Conservation (phyloP, 2,797 vertebrate species). For the Aphelocoma californica region DNA sequence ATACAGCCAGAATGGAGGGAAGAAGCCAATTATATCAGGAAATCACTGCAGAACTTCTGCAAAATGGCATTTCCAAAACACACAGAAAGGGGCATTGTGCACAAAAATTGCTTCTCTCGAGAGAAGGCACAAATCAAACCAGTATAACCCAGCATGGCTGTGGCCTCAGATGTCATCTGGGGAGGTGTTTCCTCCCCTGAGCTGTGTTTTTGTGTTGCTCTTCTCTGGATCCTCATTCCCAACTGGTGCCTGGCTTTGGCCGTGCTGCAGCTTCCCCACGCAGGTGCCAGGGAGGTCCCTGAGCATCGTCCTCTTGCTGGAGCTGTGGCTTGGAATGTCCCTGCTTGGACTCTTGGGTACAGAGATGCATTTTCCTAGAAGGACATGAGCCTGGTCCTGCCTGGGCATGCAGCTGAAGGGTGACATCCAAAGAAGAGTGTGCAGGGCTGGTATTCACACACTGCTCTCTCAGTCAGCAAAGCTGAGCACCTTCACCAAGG, state of each 20-base stretch:
- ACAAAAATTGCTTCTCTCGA: neutral
- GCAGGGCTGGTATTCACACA: neutral
- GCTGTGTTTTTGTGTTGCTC: neutral
- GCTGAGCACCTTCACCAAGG: neutral
- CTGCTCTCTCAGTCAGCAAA: neutral
- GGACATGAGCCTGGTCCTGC: neutral
- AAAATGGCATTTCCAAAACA: neutral
- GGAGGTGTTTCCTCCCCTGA: neutral
- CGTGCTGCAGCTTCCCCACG: neutral
- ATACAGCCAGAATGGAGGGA: neutral
- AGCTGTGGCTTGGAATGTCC: neutral
- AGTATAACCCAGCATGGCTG: neutral
- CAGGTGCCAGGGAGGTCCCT: neutral
- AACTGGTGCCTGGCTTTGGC: rapidly evolving
- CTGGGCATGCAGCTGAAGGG: neutral
- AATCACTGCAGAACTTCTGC: conserved; percentile 17
- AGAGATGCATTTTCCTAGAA: neutral
- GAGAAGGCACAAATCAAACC: neutral
- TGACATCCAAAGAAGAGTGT: neutral
- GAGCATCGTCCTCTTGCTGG: neutral
- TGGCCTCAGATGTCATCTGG: neutral
- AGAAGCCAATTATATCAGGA: conserved; percentile 1
- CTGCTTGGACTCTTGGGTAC: neutral
- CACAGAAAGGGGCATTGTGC: neutral
- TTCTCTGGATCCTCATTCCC: neutral